Evolutionary conservation across 2,797 vertebrate species (phyloP).

Genomic region (Argyrosomus regius): DNA sequence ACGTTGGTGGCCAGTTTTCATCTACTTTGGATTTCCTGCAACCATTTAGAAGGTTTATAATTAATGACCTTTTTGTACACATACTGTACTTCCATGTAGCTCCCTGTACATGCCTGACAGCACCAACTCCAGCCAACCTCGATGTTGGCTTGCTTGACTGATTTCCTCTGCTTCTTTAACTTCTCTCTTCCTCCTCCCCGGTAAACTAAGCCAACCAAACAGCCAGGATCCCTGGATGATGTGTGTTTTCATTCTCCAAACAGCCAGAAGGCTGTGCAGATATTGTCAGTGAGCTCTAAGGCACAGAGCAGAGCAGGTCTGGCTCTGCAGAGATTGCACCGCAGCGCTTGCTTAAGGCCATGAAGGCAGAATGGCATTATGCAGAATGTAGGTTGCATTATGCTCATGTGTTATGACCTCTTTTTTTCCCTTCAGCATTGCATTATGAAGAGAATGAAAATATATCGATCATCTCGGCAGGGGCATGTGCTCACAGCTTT

Average conservation of each 20-base stretch:
- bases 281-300: slow-evolving; percentile 66
- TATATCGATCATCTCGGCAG: slow-evolving; percentile 47
- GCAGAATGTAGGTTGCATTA: slow-evolving; percentile 61
- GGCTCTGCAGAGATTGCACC: slow-evolving; percentile 66
- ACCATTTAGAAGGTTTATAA: slow-evolving; percentile 27
- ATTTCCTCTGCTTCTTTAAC: slow-evolving; percentile 30
- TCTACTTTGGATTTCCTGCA: slow-evolving; percentile 16
- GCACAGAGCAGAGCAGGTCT: slow-evolving; percentile 48
- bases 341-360: slow-evolving; percentile 56
- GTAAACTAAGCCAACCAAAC: slow-evolving; percentile 24
- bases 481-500: slow-evolving; percentile 29
- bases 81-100: too few species aligned
- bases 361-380: slow-evolving; percentile 59
- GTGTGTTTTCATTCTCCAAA: slow-evolving; percentile 70
- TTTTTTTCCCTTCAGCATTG: slow-evolving; percentile 15
- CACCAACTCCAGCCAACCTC: slow-evolving; percentile 3
- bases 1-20: slow-evolving; percentile 21
- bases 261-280: slow-evolving; percentile 66
- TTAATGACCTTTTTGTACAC: slow-evolving; percentile 24
- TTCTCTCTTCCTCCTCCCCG: slow-evolving; percentile 11
- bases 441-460: slow-evolving; percentile 41
- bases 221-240: slow-evolving; percentile 50
- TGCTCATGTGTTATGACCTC: slow-evolving; percentile 43
- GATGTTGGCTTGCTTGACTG: slow-evolving; percentile 26
- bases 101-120: neutral